Percentiles rank a stretch among this genome's conserved stretches.
These are phyloP conservation scores for Craterocephalus amniculus DNA, from an alignment of 2,797 vertebrate species.

Conservation along the genomic window DNA sequence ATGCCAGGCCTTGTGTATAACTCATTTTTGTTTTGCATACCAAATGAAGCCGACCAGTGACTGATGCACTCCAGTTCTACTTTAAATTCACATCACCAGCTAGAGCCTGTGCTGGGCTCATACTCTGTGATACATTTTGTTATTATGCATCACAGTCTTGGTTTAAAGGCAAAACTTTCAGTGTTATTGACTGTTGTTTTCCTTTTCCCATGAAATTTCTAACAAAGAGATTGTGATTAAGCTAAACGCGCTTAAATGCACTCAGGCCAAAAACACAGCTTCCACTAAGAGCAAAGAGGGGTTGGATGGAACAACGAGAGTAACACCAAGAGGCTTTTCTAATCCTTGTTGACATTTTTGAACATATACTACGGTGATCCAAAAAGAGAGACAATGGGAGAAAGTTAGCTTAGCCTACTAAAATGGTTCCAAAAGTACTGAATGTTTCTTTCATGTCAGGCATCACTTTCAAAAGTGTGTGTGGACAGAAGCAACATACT, in stretches of 20 bases:
- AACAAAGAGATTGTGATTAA: background rate
- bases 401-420: background rate
- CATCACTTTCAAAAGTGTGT: background rate
- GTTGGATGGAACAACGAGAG: background rate
- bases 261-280: background rate
- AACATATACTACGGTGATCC: background rate
- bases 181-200: background rate
- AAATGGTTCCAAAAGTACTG: background rate
- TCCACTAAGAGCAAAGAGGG: background rate
- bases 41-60: slow-evolving; percentile 53
- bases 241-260: too few species aligned
- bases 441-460: background rate
- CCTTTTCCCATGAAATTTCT: background rate
- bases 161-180: background rate
- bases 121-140: slow-evolving; percentile 4
- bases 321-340: too few species aligned
- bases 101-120: slow-evolving; percentile 47
- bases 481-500: background rate
- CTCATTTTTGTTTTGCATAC: slow-evolving; percentile 67
- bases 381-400: background rate
- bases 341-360: background rate
- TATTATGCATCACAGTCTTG: background rate
- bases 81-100: slow-evolving; percentile 64
- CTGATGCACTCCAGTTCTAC: slow-evolving; percentile 54
- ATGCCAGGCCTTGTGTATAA: slow-evolving; percentile 47